Percentiles rank a stretch among this genome's conserved stretches.
phyloP scores from a whole-genome alignment of 2,113 vertebrate genomes.

The Brachyhypopomus gauderio region DNA sequence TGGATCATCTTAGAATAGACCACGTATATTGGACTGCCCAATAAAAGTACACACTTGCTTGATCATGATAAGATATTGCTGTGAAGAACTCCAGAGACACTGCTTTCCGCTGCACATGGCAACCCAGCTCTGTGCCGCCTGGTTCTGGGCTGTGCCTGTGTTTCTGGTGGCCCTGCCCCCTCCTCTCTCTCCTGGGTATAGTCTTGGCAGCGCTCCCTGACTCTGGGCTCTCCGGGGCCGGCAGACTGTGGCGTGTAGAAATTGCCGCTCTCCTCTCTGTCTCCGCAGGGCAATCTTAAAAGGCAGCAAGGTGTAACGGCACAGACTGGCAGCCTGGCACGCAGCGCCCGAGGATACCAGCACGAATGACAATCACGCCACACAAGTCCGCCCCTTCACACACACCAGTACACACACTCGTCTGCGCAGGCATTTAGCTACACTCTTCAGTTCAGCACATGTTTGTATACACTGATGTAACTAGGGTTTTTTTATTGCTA shows the following conservation, averaged over 20 bases:
- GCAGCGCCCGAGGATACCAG: conserved; percentile 82
- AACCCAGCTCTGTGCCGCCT: conserved; percentile 64
- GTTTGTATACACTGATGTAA: conserved; percentile 26
- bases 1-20: conserved; percentile 33
- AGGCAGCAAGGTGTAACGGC: conserved; percentile 92
- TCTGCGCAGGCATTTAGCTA: conserved; percentile 33
- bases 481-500: conserved; percentile 10
- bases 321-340: conserved; percentile 89
- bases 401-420: conserved; percentile 31
- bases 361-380: conserved; percentile 76
- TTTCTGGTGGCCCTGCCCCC: conserved; percentile 40
- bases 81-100: conserved; percentile 23
- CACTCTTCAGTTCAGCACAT: conserved; percentile 23
- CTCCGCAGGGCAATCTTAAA: conserved; percentile 94
- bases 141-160: conserved; percentile 75
- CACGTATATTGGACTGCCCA: conserved; percentile 14
- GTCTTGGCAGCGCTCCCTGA: conserved; percentile 89
- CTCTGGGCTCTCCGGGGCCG: conserved; percentile 86
- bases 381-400: conserved; percentile 33
- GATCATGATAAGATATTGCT: conserved; percentile 29
- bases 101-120: conserved; percentile 13
- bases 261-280: conserved; percentile 84
- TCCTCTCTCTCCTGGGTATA: conserved; percentile 83
- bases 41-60: conserved; percentile 14
- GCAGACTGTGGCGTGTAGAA: conserved; percentile 89